phyloP scores from a whole-genome alignment of 2,113 vertebrate genomes.

The Phaethornis superciliosus region DNA sequence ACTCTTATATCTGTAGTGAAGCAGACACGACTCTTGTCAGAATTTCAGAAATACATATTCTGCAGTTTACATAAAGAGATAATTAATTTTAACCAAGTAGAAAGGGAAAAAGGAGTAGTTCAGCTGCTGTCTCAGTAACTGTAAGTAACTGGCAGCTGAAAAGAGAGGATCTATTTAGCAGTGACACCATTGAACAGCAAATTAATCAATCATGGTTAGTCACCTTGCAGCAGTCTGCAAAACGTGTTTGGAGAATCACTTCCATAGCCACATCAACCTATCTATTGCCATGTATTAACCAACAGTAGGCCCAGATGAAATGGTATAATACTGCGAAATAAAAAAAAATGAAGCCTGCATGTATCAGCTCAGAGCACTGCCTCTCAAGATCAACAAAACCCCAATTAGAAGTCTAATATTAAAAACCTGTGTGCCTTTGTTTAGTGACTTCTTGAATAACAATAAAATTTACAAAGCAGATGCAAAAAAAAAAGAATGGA shows the following conservation, averaged over 20 bases:
- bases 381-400: not conserved
- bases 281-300: not conserved
- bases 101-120: not conserved
- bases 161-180: not conserved
- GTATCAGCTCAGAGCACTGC: rapidly evolving
- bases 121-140: not conserved
- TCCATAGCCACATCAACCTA: not conserved
- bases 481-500: not conserved
- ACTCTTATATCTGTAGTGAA: not conserved
- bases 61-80: not conserved
- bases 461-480: not conserved
- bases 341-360: not conserved
- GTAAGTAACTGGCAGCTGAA: not conserved
- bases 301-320: not conserved
- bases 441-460: not conserved
- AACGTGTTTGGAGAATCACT: not conserved
- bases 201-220: not conserved
- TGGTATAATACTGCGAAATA: not conserved
- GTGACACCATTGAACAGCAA: not conserved
- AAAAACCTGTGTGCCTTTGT: not conserved
- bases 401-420: not conserved
- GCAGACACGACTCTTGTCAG: not conserved
- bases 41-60: not conserved
- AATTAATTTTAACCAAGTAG: not conserved
- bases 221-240: not conserved